Base-by-base conservation (phyloP, 1,140 invertebrate species). In the Sarcophaga bullata region DNA sequence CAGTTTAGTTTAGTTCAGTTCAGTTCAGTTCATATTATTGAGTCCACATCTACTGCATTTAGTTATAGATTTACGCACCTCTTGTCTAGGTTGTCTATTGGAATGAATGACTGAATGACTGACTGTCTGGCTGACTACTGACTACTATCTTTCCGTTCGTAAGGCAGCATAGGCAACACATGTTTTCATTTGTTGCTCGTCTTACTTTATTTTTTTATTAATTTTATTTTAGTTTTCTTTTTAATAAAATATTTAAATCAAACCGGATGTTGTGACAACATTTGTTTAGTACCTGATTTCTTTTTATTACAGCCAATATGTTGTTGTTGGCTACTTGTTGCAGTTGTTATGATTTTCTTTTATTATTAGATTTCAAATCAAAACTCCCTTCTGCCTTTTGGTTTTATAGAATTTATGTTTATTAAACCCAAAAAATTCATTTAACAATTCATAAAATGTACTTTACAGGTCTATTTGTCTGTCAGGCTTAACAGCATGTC, bases 211-310 rank as follows among this genome's bases (percentile, higher is more conserved):
- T 15, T 48, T 47, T 76, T 76, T 76, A n/a, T n/a, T n/a, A n/a
- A 75, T 49, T 19, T 8, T 19, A n/a, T 68, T 68, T 68, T 68
- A 15, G 17, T 68, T 68, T 68, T n/a, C 17, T 9, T 73, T 73
- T 17, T 37, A 48, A 48, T n/a, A 10, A 62, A 62, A 62, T 76
- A 76, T 76, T 76, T 76, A 76, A 76, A 76, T 76, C 73, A 76
- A 76, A 76, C 73, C 73, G 73, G 73, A 76, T 76, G 73, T 76
- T 76, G 73, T 76, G 73, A 76, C 73, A 73, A 73, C 72, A 76
- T 76, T 76, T 76, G 73, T 76, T 76, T 76, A 76, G 73, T 76
- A 48, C 73, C 48, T 76, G 73, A 47, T 47, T 48, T 76, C 47
- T 49, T 73, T 46, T 11, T 25, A 19, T 73, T 73, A 15, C 6